Conservation (phyloP, 2,888 invertebrate species). For the Zele albiditarsus region DNA sequence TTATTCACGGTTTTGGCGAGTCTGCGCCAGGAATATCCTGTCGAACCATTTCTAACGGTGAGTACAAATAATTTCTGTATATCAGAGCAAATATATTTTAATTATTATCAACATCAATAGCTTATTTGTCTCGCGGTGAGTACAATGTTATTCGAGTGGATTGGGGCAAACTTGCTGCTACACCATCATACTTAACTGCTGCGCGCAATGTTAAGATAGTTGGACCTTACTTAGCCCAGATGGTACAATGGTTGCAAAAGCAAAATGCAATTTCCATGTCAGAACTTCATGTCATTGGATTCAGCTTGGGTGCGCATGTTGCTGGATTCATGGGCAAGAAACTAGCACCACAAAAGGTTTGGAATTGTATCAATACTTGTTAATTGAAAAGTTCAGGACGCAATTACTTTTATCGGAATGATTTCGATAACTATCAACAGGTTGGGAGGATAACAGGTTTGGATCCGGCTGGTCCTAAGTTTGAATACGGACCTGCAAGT, state of each 20-base stretch:
- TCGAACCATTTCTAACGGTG: neutral
- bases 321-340: conserved; percentile 71
- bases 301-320: conserved; percentile 79
- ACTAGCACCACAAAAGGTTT: neutral
- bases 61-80: neutral
- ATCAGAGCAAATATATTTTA: neutral
- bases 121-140: neutral
- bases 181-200: neutral
- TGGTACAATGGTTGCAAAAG: neutral
- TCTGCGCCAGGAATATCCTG: neutral
- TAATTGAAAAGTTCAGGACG: too few species aligned
- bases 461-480: conserved; percentile 80
- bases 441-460: conserved; percentile 73
- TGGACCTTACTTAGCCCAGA: neutral
- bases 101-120: neutral
- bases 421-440: neutral
- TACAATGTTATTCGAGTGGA: neutral
- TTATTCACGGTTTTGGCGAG: neutral
- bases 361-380: neutral
- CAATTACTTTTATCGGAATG: too few species aligned
- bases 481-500: conserved; percentile 70
- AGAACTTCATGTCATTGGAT: conserved; percentile 76
- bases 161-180: neutral
- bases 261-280: neutral
- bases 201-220: neutral